Conservation (phyloP, 2,113 vertebrate genomes). For the Ceyx margarethae region DNA sequence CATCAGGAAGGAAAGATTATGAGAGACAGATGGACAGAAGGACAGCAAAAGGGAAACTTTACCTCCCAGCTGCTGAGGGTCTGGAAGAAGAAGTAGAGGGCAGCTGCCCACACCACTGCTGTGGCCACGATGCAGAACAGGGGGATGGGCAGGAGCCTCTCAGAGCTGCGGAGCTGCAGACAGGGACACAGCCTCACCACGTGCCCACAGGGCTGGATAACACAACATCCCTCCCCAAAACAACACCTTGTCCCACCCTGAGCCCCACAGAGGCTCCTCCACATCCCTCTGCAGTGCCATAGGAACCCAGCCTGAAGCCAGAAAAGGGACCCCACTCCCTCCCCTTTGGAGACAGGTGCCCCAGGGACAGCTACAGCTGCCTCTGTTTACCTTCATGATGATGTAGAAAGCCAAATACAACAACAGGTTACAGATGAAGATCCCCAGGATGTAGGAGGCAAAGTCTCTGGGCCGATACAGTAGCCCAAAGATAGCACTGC, state of each 20-base stretch:
- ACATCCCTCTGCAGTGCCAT: neutral
- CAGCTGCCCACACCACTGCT: slow-evolving; percentile 73
- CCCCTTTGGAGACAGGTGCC: neutral
- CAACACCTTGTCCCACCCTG: neutral
- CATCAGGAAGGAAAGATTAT: neutral
- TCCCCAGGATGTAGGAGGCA: slow-evolving; percentile 80
- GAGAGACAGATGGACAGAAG: neutral
- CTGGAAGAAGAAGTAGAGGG: slow-evolving; percentile 86
- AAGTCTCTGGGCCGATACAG: slow-evolving; percentile 80
- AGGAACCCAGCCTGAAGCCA: neutral
- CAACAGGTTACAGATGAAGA: slow-evolving; percentile 83
- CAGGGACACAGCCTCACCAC: neutral
- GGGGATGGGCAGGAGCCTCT: slow-evolving; percentile 74
- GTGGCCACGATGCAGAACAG: slow-evolving; percentile 80
- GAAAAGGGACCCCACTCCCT: neutral
- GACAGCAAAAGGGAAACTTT: neutral
- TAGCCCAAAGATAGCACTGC: slow-evolving; percentile 78
- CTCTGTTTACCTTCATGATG: slow-evolving; percentile 81
- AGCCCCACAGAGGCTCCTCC: neutral
- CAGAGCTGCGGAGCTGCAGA: slow-evolving; percentile 77
- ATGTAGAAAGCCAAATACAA: slow-evolving; percentile 84
- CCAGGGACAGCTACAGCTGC: neutral
- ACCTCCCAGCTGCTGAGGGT: slow-evolving; percentile 86
- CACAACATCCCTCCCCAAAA: neutral
- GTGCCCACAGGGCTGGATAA: fast-evolving